Evolutionary conservation across 1,140 invertebrate species (phyloP).

Genomic region (Calliphora vicina): DNA sequence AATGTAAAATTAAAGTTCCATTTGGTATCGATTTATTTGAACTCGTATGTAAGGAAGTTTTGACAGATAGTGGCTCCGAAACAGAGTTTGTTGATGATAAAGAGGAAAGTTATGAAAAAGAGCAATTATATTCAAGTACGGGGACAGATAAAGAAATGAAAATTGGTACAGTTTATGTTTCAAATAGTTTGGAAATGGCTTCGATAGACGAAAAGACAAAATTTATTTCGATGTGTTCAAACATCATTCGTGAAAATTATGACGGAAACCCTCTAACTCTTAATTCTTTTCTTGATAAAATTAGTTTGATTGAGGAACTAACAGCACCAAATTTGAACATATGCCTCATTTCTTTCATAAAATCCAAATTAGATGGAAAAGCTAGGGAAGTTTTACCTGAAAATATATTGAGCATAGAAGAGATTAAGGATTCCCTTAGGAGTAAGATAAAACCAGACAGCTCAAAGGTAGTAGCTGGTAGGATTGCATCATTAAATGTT

Average conservation of each 20-base stretch:
- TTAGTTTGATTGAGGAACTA: background rate
- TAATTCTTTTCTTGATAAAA: no score
- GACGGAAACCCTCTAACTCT: no score
- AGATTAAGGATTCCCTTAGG: background rate
- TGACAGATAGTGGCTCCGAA: background rate
- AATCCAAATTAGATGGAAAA: background rate
- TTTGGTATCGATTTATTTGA: constrained; percentile 3
- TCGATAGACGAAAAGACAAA: background rate
- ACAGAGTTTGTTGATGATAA: background rate
- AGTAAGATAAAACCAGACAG: background rate
- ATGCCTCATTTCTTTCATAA: background rate
- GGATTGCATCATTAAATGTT: background rate
- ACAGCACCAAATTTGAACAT: background rate
- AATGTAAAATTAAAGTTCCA: background rate
- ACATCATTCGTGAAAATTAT: background rate
- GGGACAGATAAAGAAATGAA: background rate
- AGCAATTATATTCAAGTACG: background rate
- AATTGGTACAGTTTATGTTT: background rate
- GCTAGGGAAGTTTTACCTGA: background rate
- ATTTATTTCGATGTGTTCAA: background rate
- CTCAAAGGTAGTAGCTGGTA: background rate
- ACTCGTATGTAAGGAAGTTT: background rate
- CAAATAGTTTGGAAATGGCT: background rate
- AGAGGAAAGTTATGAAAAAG: background rate
- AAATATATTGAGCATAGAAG: background rate